Evolutionary conservation across 2,888 invertebrate genomes (phyloP), one percentile per base, ranked within the genome.

Genomic region (Lasioglossum vierecki): DNA sequence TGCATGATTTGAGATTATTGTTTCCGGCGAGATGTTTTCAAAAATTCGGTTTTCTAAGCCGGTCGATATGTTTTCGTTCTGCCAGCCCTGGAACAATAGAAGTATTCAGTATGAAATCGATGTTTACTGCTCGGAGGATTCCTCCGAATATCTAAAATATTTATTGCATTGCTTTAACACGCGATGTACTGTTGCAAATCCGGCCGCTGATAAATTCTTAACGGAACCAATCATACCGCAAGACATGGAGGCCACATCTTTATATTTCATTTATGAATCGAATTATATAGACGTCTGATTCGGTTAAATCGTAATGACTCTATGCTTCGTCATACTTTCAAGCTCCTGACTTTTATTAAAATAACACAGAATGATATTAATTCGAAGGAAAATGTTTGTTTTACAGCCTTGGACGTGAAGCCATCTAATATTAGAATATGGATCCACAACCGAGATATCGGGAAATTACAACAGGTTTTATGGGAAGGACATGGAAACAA

Each of bases 381-480:
- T 15, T 13, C 35, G 4, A 13, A 5, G 22, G 8, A 4, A 4
- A 35, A 44, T 44, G 0, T 49, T 60, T 44, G 13, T 35, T 44
- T 82, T 26, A 0, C 95, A 97, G 98, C 96, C 94, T 95, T 98
- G 94, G 97, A 97, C 93, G 97, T 98, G 92, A 98, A 97, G 92
- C 96, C 97, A 82, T 98, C 98, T 89, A 98, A 98, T 93, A 98
- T 99, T 88, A 96, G 99, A 90, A 99, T 99, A 96, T 99, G 99
- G 99, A 98, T 99, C 92, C 98, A 99, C 95, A 98, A 99, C 95
- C 97, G 98, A 95, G 98, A 99, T 95, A 96, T 99, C 94, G 97
- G 96, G 76, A 97, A 98, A 91, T 95, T 99, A 91, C 98, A 98
- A 95, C 97, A 97, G 93, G 98, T 98, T 6, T 96, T 99, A 78